Base-by-base conservation (phyloP, 1,140 invertebrate species). In the Battus philenor region DNA sequence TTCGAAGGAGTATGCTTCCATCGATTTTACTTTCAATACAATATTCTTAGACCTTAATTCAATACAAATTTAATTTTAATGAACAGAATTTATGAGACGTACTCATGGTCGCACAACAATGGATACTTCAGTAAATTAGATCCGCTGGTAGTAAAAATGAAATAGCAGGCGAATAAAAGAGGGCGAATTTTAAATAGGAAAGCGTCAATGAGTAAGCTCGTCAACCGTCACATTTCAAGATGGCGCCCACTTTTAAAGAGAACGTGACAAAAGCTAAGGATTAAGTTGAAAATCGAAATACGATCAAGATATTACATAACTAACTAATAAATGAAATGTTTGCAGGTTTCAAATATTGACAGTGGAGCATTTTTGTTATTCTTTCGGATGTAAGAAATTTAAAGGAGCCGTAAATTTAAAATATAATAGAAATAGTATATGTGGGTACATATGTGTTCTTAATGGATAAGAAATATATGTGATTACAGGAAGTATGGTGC, bases 181-280 rank as follows among this genome's bases (percentile, higher is more conserved):
- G 72, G 60, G 59, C 62, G 72, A 67, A 76, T 79, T 41, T 72
- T 74, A 75, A 74, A 76, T 74, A 69, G 70, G 57, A 65, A 74
- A 69, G 68, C 60, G 62, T 72, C 71, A 73, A 74, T 60, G 60
- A 52, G 54, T 47, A 52, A 47, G 50, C 51, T 58, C 60, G 63
- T 68, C 62, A 63, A 47, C 49, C 60, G 52, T 66, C 73, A 75
- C 70, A 60, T 72, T 74, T 57, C 69, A 81, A 81, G 64, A 81
- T 81, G 77, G 73, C 75, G 54, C 59, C 49, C 68, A 75, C 68
- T 74, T 70, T 74, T 60, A 50, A 62, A 59, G 62, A 60, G 66
- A 73, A 76, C 63, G 66, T 70, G 73, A 69, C 65, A 65, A 59
- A 38, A 59, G 56, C 59, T 63, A 56, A 57, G 47, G 51, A 54